Evolutionary conservation across 1,140 invertebrate species (phyloP), one percentile per base, ranked within the genome.

Genomic region (Eriosoma lanigerum): DNA sequence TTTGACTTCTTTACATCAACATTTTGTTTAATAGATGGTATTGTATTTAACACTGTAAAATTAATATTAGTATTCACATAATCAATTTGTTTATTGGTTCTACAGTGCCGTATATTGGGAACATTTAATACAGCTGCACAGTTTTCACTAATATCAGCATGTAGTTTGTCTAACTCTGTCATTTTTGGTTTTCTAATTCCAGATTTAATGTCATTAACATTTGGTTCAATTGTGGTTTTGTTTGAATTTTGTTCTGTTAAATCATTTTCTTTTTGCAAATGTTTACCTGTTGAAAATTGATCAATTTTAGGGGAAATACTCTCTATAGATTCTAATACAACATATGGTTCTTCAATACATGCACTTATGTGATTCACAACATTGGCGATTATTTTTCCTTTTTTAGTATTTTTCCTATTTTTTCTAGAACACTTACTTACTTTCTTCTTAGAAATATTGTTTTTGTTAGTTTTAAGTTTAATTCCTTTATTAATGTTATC

Each of bases 121-220:
- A 46, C n/a, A 48, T 46, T 78, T 46, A 78, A 26, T 1, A 78
- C 15, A 29, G 56, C 54, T 4, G 46, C 3, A 62, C 32, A 32
- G 19, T 62, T 78, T 60, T 78, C 75, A 46, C 15, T 78, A 29
- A 62, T 78, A 48, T 78, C 29, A 32, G 75, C 75, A 62, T 78
- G 75, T 29, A 78, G 75, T 78, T 78, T 78, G 12, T 78, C 75
- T 48, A 78, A 62, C 44, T 78, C 75, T 15, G 73, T 46, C 21
- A 48, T 68, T 72, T 72, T 72, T 50, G 24, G 21, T 48, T 24
- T 78, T 60, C 48, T 78, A 10, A 50, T 8, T 17, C 60, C 54
- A 62, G 54, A 26, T 62, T 62, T 62, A 13, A 3, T 48, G 0
- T 46, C 26, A 73, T 1, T 38, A 50, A 72, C 13, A 29, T 72